Percentiles rank a stretch among this genome's conserved stretches.
Evolutionary conservation across 1,140 invertebrate species (phyloP).

Genomic region (Drosophila pseudoananassae): DNA sequence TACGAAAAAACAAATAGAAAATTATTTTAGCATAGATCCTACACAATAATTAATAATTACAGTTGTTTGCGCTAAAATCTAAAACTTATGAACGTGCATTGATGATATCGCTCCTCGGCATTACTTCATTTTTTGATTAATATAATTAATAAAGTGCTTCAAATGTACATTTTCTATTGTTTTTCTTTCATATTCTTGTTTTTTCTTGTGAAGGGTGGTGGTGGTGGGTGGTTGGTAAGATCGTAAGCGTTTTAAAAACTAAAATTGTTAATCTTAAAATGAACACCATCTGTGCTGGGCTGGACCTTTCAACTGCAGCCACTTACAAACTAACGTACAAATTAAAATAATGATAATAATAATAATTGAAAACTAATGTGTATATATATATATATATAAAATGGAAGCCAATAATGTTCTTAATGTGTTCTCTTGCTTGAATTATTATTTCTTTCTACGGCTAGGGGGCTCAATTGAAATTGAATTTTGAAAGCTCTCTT

Average conservation of each 20-base stretch:
- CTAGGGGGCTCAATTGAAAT: slow-evolving; percentile 57
- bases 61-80: slow-evolving; percentile 50
- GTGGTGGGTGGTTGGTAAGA: slow-evolving; percentile 11
- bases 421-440: slow-evolving; percentile 24
- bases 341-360: slow-evolving; percentile 40
- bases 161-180: slow-evolving; percentile 64
- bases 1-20: slow-evolving; percentile 73
- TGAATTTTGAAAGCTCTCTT: slow-evolving; percentile 65
- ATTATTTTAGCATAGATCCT: slow-evolving; percentile 57
- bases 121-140: slow-evolving; percentile 23
- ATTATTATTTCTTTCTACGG: slow-evolving; percentile 23
- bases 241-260: slow-evolving; percentile 37
- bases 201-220: slow-evolving; percentile 1
- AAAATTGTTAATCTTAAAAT: slow-evolving; percentile 60
- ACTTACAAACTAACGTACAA: slow-evolving; percentile 43
- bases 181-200: slow-evolving; percentile 1
- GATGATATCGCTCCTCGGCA: slow-evolving; percentile 11
- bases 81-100: slow-evolving; percentile 49
- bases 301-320: slow-evolving; percentile 17
- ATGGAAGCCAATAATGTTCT: slow-evolving; percentile 78
- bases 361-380: slow-evolving; percentile 58
- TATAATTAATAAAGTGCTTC: slow-evolving; percentile 57
- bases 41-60: slow-evolving; percentile 66
- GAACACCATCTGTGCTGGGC: slow-evolving; percentile 62
- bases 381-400: slow-evolving; percentile 55